Percentiles rank a stretch among this genome's conserved stretches.
Evolutionary conservation across 2,888 invertebrate genomes (phyloP).

Genomic region (Rosalia funebris): DNA sequence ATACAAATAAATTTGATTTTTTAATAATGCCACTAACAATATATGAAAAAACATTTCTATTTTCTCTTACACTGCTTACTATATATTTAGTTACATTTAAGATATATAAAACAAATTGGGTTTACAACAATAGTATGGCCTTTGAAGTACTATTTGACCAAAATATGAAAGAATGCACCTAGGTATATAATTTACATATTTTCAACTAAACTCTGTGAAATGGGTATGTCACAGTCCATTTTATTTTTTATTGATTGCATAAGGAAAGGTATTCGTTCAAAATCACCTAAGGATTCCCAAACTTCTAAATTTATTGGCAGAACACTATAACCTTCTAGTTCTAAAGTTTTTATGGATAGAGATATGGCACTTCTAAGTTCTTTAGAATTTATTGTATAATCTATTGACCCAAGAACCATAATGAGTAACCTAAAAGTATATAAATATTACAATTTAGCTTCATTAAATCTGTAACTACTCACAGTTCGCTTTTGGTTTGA

Average conservation of each 20-base stretch:
- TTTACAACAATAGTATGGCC: too few relatives aligned
- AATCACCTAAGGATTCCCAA: slow-evolving; percentile 68
- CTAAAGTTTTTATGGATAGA: slow-evolving; percentile 68
- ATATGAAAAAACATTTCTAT: too few relatives aligned
- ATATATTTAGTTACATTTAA: too few relatives aligned
- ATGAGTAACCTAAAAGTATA: slow-evolving; percentile 68
- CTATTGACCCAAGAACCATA: slow-evolving; percentile 66
- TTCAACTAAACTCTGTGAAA: slow-evolving; percentile 26
- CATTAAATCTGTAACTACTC: slow-evolving; percentile 51
- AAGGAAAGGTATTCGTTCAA: slow-evolving; percentile 73
- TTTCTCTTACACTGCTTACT: too few relatives aligned
- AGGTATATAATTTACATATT: too few relatives aligned
- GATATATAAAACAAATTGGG: too few relatives aligned
- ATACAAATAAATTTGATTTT: too few relatives aligned
- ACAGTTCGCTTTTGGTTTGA: slow-evolving; percentile 64
- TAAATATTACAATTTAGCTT: neutral
- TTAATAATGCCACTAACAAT: too few relatives aligned
- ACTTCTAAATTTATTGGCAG: slow-evolving; percentile 67
- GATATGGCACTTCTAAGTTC: slow-evolving; percentile 67
- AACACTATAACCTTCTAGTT: slow-evolving; percentile 68
- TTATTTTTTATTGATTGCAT: slow-evolving; percentile 70
- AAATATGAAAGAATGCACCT: too few relatives aligned
- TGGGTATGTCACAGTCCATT: slow-evolving; percentile 37
- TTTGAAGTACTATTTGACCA: too few relatives aligned
- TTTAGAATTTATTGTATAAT: slow-evolving; percentile 71